Conservation (phyloP, 2,888 invertebrate species). For the Troides aeacus region DNA sequence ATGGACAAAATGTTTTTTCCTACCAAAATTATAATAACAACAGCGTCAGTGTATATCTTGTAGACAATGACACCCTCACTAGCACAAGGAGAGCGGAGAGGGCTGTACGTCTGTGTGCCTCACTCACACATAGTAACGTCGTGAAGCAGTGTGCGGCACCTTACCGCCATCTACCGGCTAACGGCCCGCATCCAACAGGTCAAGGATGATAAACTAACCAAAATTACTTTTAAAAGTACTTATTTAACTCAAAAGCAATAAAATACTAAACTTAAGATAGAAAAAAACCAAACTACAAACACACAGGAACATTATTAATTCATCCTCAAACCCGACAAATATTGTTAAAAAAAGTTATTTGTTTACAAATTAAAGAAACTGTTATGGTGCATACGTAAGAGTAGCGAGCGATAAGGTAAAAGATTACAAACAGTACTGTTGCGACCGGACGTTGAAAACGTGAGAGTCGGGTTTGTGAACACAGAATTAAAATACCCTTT, state of each 20-base stretch:
- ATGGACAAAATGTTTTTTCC: background rate
- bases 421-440: conserved; percentile 67
- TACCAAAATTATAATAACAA: conserved; percentile 22
- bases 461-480: conserved; percentile 52
- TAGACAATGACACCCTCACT: conserved; percentile 51
- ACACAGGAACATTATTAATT: conserved; percentile 5
- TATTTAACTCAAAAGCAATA: conserved; percentile 33
- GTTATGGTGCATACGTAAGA: conserved; percentile 60
- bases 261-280: conserved; percentile 19
- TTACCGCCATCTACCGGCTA: conserved; percentile 68
- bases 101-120: conserved; percentile 50
- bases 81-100: conserved; percentile 31
- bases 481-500: conserved; percentile 33
- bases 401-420: conserved; percentile 68
- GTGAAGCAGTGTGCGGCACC: conserved; percentile 48
- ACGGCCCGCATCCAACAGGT: conserved; percentile 49
- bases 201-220: conserved; percentile 75
- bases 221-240: conserved; percentile 62
- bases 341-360: conserved; percentile 40
- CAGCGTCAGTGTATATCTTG: conserved; percentile 50
- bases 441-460: conserved; percentile 55
- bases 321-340: conserved; percentile 35
- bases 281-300: conserved; percentile 1
- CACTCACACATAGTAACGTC: conserved; percentile 48
- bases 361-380: conserved; percentile 71